Evolutionary conservation across 2,888 invertebrate species (phyloP).

Genomic region (Acrobasis repandana): DNA sequence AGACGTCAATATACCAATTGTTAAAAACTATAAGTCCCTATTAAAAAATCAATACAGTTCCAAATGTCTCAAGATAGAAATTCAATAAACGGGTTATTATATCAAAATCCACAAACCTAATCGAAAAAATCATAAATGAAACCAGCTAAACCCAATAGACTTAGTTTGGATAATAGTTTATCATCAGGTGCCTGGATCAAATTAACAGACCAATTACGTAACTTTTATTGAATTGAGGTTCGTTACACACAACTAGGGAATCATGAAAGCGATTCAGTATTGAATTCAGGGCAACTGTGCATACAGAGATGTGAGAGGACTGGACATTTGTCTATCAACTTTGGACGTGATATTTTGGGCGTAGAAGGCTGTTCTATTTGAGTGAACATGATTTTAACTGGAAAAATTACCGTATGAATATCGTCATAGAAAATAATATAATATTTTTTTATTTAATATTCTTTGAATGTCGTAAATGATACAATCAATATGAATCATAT

Average conservation of each 20-base stretch:
- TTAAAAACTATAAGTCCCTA: no score
- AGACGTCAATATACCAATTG: no score
- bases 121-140: no score
- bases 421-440: no score
- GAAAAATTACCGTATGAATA: no score
- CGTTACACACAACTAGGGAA: background rate
- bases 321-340: slow-evolving; percentile 6
- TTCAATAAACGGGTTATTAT: background rate
- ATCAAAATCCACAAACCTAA: background rate
- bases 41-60: background rate
- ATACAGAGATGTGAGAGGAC: slow-evolving; percentile 5
- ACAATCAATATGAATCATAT: no score
- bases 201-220: slow-evolving; percentile 9
- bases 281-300: slow-evolving; percentile 2
- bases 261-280: slow-evolving; percentile 10
- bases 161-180: background rate
- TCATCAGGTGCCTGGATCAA: background rate
- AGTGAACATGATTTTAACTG: no score
- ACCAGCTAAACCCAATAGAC: background rate
- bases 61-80: background rate
- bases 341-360: slow-evolving; percentile 22
- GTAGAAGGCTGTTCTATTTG: no score
- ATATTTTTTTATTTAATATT: no score
- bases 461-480: no score
- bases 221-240: slow-evolving; percentile 4